Conservation (phyloP, 2,113 vertebrate genomes). For the Harpagus bidentatus region DNA sequence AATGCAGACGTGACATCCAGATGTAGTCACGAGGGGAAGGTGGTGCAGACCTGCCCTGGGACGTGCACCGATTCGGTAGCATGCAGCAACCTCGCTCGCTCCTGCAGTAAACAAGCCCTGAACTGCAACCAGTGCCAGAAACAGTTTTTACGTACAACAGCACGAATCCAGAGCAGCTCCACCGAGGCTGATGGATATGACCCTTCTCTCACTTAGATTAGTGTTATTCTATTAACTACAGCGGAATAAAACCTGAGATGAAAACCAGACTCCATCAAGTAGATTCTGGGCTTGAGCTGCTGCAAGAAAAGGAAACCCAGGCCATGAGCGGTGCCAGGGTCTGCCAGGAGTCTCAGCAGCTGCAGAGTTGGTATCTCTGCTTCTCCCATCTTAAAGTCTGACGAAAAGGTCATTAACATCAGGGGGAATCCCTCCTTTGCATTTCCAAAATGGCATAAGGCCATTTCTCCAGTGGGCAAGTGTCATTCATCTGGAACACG, state of each 20-base stretch:
- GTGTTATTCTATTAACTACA: not conserved
- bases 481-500: accelerated
- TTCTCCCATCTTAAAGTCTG: not conserved
- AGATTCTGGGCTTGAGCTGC: not conserved
- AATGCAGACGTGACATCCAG: accelerated
- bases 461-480: not conserved
- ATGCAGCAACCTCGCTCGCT: accelerated
- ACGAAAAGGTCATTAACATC: not conserved
- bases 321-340: not conserved
- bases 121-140: not conserved
- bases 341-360: not conserved
- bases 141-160: not conserved
- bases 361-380: not conserved
- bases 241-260: not conserved
- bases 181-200: not conserved
- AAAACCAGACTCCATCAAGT: not conserved
- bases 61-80: accelerated
- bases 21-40: not conserved
- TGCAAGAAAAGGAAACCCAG: not conserved
- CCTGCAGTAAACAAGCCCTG: not conserved
- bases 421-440: not conserved
- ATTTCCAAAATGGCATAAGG: not conserved
- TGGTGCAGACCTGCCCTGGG: not conserved
- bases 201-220: not conserved
- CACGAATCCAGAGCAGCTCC: not conserved